These are phyloP conservation scores for Ptychobarbus kaznakovi DNA, from an alignment of 2,797 vertebrate species.

Conservation along the genomic window DNA sequence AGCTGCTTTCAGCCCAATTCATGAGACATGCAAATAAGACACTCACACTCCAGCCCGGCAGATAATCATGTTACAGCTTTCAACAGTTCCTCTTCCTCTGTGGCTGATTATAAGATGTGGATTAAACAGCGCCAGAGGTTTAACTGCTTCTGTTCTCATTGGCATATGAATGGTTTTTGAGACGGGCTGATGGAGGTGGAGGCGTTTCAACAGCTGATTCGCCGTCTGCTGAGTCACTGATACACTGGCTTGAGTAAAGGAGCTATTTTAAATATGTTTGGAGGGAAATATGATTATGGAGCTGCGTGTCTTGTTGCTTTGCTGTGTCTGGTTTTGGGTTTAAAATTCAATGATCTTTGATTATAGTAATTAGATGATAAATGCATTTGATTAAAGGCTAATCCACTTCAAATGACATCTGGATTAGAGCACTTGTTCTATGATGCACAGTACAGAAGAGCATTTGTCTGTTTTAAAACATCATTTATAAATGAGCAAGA, in stretches of 20 bases:
- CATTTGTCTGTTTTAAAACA: neutral
- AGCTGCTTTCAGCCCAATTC: neutral
- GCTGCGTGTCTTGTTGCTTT: neutral
- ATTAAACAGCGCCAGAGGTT: slow-evolving; percentile 28
- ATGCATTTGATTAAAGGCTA: neutral
- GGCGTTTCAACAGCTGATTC: slow-evolving; percentile 29
- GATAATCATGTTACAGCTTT: slow-evolving; percentile 36
- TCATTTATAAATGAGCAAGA: neutral
- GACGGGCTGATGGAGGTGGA: neutral
- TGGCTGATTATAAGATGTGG: neutral
- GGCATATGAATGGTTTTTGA: slow-evolving; percentile 6
- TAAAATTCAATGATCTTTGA: neutral
- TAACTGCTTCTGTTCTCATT: slow-evolving; percentile 9
- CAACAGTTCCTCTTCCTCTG: slow-evolving; percentile 12
- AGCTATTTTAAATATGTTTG: neutral
- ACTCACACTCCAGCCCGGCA: neutral
- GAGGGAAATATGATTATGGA: neutral
- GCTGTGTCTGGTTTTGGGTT: neutral
- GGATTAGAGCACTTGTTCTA: neutral
- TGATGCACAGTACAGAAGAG: neutral
- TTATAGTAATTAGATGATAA: neutral
- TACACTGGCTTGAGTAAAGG: neutral
- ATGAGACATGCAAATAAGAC: slow-evolving; percentile 2
- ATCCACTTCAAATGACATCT: neutral
- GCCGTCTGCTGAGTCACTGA: slow-evolving; percentile 4